Evolutionary conservation across 1,140 invertebrate species (phyloP), one percentile per base, ranked within the genome.

Genomic region (Heliconius congener): DNA sequence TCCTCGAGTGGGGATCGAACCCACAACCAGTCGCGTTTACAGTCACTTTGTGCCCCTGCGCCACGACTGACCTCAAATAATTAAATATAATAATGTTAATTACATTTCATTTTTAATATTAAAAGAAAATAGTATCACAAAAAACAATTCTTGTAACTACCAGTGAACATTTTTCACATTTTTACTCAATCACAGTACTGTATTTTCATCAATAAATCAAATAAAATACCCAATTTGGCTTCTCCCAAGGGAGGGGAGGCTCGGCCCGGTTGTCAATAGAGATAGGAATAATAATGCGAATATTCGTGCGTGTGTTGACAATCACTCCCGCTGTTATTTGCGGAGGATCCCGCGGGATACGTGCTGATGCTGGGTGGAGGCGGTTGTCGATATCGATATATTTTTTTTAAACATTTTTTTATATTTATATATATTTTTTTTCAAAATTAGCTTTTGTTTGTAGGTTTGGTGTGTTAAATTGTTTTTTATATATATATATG

Each of bases 311-410:
- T 88, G 82, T 92, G 90, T 93, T 93, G 91, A 92, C 91, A 92
- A 91, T 93, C 89, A 91, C 91, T 92, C 85, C 82, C 81, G 85
- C 88, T 88, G 91, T 92, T 93, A 93, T 92, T 93, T 92, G 91
- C 81, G 73, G 73, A 88, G 84, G 79, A 80, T 87, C 88, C 87
- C 90, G 81, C 78, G 87, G 86, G 90, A 84, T 73, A 76, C 81
- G 72, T 70, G 39, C 18, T 74, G 39, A 60, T 50, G 34, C 11
- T 73, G 46, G 52, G 16, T 75, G 66, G 11, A 55, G 37, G 76
- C 39, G 78, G 76, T 73, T 42, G 39, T 30, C 27, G 60, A 66
- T 66, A 30, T 66, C 60, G 60, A 66, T 66, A 5, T 13, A 16
- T 66, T 66, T 1, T 11, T 66, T 13, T 16, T 27, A 13, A 8